Evolutionary conservation across 2,797 vertebrate species (phyloP).

Genomic region (Lutjanus campechanus): DNA sequence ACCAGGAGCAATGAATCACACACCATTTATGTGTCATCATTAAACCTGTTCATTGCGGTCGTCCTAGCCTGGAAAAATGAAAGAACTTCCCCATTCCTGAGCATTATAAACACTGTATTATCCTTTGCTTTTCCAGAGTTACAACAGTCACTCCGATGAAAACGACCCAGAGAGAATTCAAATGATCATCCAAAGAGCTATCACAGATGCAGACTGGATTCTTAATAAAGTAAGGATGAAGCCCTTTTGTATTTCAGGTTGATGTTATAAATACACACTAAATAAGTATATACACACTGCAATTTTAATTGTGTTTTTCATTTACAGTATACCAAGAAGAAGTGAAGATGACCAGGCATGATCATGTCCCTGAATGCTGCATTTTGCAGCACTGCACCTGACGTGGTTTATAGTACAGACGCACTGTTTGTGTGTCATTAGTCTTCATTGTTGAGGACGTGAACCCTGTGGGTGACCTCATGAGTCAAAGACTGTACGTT

Average conservation of each 20-base stretch:
- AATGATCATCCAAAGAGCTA: conserved; percentile 81
- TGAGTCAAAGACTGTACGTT: neutral
- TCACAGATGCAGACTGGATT: conserved; percentile 84
- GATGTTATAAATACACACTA: neutral
- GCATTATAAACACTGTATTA: neutral
- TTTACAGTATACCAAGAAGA: conserved; percentile 75
- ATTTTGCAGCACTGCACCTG: neutral
- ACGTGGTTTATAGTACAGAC: neutral
- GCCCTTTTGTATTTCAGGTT: neutral
- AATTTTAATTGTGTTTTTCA: neutral
- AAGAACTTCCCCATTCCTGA: neutral
- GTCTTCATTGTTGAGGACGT: neutral
- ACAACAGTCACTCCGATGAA: conserved; percentile 84
- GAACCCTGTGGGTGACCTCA: neutral
- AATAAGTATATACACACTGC: neutral
- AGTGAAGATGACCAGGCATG: conserved; percentile 33
- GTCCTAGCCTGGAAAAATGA: neutral
- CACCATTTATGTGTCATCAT: neutral
- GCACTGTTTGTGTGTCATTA: neutral
- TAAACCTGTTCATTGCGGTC: neutral
- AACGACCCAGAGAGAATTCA: conserved; percentile 79
- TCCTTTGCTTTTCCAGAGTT: conserved; percentile 72
- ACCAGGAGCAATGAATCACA: neutral
- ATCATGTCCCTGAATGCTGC: neutral
- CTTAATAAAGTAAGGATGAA: conserved; percentile 76